Conservation (phyloP, 2,113 vertebrate species). For the Plestiodon gilberti region DNA sequence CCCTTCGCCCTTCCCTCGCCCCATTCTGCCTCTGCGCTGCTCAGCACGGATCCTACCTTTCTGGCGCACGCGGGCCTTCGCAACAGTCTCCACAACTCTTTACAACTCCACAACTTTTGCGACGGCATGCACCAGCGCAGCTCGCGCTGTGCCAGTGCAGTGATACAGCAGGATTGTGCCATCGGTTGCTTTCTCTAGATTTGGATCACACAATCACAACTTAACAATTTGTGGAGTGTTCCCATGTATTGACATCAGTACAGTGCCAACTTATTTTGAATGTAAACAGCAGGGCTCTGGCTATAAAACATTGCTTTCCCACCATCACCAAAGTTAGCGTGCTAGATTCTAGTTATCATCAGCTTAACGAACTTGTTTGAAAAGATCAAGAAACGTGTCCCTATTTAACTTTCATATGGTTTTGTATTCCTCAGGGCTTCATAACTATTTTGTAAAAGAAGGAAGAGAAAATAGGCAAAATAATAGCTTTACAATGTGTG, state of each 20-base stretch:
- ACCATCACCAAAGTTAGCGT: not conserved
- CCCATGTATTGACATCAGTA: not conserved
- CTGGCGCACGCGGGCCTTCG: too few relatives aligned
- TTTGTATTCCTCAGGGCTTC: not conserved
- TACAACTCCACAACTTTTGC: too few relatives aligned
- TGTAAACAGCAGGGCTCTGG: not conserved
- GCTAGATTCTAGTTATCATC: not conserved
- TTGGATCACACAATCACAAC: not conserved
- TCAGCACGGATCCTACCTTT: too few relatives aligned
- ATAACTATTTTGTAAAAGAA: not conserved
- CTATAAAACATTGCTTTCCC: not conserved
- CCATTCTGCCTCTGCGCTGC: too few relatives aligned
- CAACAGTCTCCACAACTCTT: too few relatives aligned
- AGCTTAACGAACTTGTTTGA: not conserved
- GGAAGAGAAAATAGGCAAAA: not conserved
- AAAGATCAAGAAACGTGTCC: not conserved
- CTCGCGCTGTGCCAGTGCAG: too few relatives aligned
- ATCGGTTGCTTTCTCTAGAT: not conserved
- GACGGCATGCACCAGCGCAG: too few relatives aligned
- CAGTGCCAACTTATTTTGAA: not conserved
- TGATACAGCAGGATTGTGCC: too few relatives aligned
- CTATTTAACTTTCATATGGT: not conserved
- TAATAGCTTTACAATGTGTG: not conserved
- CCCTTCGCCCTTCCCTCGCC: too few relatives aligned
- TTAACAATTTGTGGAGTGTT: not conserved